Evolutionary conservation across 2,888 invertebrate species (phyloP), one percentile per base, ranked within the genome.

Genomic region (Sympetrum striolatum): DNA sequence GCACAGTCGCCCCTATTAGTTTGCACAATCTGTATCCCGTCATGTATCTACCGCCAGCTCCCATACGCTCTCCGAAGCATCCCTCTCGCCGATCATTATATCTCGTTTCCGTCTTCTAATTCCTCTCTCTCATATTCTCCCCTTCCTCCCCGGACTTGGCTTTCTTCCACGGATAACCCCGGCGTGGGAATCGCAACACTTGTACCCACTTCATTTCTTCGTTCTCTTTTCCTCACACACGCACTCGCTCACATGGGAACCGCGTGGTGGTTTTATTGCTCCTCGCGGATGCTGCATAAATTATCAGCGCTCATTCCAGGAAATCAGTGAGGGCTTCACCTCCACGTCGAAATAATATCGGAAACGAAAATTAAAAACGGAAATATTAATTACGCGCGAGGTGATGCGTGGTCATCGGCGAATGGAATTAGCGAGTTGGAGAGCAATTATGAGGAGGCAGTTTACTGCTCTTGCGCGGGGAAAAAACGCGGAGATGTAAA

Each of bases 181-280:
- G n/a, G 58, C 86, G 86, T 86, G 86, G 86, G 60, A 86, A 86
- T 86, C 86, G 86, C 60, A 37, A 86, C 37, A 37, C 58, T 86
- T 82, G 82, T 31, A 53, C 53, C 82, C 58, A 86, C 60, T 86
- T 86, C 60, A 86, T 86, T 86, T 86, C 86, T 60, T 35, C 60
- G 86, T 58, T 86, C 86, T 37, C 86, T 60, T 86, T 86, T 60
- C 53, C 31, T 14, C 60, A 60, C 82, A 60, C 73, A 73, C 73
- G 86, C 18, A 60, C 22, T 60, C 44, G 44, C 44, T 53, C 53
- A 53, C 48, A 82, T 82, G 53, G 31, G 53, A 39, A 31, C 58
- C 58, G 5, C 58, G 58, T 48, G 53, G 58, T 82, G 35, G 5
- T 37, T 53, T 86, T 60, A 86, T 86, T 48, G 73, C 73, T 60